Conservation (phyloP, 2,797 vertebrate genomes). For the Limosa lapponica region DNA sequence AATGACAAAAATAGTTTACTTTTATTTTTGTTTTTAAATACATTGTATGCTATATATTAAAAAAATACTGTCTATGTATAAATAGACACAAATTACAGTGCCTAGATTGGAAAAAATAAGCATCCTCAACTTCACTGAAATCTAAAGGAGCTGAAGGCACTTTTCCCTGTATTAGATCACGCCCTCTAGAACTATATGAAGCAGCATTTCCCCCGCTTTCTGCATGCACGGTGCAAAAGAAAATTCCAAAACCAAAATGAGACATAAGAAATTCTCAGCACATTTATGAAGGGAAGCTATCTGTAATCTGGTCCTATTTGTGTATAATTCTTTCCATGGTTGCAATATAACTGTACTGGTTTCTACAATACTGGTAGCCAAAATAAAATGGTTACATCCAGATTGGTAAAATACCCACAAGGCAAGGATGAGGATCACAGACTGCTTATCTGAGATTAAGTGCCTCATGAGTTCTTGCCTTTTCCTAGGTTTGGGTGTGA, state of each 20-base stretch:
- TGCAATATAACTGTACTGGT: not conserved
- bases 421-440: not conserved
- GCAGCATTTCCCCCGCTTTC: not conserved
- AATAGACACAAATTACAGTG: conserved; percentile 26
- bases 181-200: not conserved
- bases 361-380: not conserved
- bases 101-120: not conserved
- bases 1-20: not conserved
- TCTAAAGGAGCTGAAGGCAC: not conserved
- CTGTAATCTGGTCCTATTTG: conserved; percentile 35
- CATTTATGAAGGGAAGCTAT: conserved; percentile 1
- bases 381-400: conserved; percentile 28
- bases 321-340: conserved; percentile 44
- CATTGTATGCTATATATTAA: not conserved
- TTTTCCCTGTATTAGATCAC: not conserved
- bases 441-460: not conserved
- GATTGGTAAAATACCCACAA: not conserved
- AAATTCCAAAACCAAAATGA: conserved; percentile 39
- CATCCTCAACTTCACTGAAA: not conserved
- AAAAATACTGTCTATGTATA: conserved; percentile 18
- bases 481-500: not conserved
- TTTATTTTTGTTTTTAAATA: not conserved
- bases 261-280: conserved; percentile 36
- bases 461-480: not conserved
- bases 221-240: conserved; percentile 24